Evolutionary conservation across 1,140 invertebrate species (phyloP).

Genomic region (Doryteuthis pealeii): DNA sequence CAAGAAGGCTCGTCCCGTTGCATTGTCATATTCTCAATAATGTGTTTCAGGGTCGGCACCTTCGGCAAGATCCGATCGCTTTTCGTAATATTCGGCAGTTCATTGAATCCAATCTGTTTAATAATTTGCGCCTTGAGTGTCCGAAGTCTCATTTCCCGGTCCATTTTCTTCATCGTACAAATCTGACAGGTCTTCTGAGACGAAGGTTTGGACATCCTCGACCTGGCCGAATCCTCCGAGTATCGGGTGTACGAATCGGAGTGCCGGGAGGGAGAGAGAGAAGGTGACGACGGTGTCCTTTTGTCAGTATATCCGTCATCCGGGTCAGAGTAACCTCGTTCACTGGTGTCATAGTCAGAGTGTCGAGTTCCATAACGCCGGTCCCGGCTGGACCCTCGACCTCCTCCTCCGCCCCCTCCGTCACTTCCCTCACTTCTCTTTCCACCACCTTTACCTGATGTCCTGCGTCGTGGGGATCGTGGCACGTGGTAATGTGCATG

Average conservation of each 20-base stretch:
- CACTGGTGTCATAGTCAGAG: not conserved
- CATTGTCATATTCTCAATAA: conserved; percentile 7
- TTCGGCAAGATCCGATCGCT: not conserved
- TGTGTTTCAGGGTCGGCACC: not conserved
- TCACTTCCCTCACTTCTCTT: too few species aligned
- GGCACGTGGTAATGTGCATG: too few species aligned
- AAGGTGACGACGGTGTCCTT: not conserved
- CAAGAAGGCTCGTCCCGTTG: not conserved
- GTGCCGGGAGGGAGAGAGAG: too few species aligned
- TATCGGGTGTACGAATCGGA: too few species aligned
- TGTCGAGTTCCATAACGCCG: not conserved
- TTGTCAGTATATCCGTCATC: not conserved
- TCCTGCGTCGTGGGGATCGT: too few species aligned
- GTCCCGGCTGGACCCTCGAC: not conserved
- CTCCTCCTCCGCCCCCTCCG: not conserved
- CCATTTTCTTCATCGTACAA: not conserved
- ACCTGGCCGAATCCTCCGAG: too few species aligned
- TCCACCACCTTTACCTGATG: too few species aligned
- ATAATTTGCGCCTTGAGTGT: not conserved
- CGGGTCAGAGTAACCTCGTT: not conserved
- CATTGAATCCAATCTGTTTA: not conserved
- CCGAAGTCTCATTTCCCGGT: not conserved
- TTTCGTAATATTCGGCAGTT: not conserved
- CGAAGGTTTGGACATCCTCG: too few species aligned
- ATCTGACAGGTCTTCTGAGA: not conserved